These are phyloP conservation scores for Amazona guildingii DNA, from an alignment of 2,113 vertebrate species.

Conservation along the genomic window DNA sequence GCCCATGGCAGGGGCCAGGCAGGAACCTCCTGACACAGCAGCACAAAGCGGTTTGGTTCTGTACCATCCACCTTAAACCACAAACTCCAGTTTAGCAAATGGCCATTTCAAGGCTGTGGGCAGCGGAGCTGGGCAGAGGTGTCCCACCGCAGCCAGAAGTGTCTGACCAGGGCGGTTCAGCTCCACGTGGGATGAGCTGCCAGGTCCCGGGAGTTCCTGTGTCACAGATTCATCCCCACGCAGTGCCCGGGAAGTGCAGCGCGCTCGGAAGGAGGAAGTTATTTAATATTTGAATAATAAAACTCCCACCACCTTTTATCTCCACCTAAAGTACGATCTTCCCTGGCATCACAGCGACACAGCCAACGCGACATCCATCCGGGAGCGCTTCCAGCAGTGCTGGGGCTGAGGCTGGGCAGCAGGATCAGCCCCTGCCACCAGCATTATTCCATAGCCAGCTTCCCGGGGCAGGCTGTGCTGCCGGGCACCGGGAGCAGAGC, in stretches of 20 bases:
- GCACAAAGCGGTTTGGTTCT: rapidly evolving
- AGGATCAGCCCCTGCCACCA: neutral
- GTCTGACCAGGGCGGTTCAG: neutral
- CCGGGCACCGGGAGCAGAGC: neutral
- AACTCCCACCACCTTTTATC: conserved; percentile 52
- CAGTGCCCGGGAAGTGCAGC: neutral
- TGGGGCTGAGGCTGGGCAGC: neutral
- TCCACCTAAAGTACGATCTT: neutral
- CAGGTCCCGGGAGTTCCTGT: rapidly evolving
- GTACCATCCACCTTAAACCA: rapidly evolving
- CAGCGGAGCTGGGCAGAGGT: rapidly evolving
- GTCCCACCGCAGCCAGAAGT: rapidly evolving
- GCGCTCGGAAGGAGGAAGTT: neutral
- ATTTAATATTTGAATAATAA: conserved; percentile 35
- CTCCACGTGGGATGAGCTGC: rapidly evolving
- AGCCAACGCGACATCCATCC: neutral
- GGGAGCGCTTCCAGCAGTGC: rapidly evolving
- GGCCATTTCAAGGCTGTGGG: rapidly evolving
- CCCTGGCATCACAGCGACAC: neutral
- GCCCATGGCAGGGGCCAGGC: neutral
- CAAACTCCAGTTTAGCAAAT: rapidly evolving
- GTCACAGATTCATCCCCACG: neutral
- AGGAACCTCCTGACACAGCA: rapidly evolving
- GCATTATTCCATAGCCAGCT: rapidly evolving
- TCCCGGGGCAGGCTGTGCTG: neutral